phyloP scores from a whole-genome alignment of 2,888 invertebrate species.

The Athalia circularis region DNA sequence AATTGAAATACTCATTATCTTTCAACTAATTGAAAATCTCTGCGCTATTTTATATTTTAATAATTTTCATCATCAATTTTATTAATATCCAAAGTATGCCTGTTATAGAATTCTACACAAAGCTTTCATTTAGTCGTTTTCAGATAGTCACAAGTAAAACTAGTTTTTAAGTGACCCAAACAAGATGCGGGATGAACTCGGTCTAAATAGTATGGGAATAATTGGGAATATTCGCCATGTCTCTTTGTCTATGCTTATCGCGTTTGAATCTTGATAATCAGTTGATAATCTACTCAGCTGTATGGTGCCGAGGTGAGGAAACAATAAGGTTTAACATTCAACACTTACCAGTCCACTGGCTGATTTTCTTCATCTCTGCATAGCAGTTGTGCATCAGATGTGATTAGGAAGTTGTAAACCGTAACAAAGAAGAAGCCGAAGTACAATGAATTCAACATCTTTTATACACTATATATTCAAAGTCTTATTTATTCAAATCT shows the following conservation, averaged over 20 bases:
- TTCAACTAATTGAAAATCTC: conserved; percentile 2
- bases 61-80: not conserved
- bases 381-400: conserved; percentile 52
- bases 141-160: too few species aligned
- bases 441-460: conserved; percentile 15
- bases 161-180: too few species aligned
- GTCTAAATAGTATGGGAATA: too few species aligned
- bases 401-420: conserved; percentile 4
- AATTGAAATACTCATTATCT: conserved; percentile 41
- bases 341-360: conserved; percentile 82
- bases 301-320: not conserved
- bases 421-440: conserved; percentile 12
- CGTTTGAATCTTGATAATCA: too few species aligned
- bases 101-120: too few species aligned
- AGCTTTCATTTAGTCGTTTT: too few species aligned
- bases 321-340: conserved; percentile 6
- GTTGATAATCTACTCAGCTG: not conserved
- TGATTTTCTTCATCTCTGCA: conserved; percentile 80
- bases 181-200: too few species aligned
- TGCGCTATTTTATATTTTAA: not conserved
- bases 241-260: too few species aligned
- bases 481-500: not conserved
- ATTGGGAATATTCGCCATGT: too few species aligned
- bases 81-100: too few species aligned
- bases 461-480: not conserved